These are phyloP conservation scores for Scrobipalpa costella DNA, from an alignment of 2,888 invertebrate genomes.

Conservation along the genomic window DNA sequence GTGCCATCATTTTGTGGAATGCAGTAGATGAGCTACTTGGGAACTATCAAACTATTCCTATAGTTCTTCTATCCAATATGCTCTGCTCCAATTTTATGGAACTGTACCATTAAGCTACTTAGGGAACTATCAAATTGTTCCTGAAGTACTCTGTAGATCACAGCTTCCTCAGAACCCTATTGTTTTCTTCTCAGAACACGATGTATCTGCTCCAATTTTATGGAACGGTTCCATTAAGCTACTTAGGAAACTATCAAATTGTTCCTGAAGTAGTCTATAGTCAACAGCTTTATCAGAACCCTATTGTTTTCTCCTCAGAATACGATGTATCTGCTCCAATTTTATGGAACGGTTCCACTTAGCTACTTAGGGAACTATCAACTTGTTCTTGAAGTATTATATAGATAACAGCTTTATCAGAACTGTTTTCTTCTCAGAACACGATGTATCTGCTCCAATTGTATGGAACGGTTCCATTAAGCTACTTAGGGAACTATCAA, in stretches of 20 bases:
- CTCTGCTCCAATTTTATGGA: no score
- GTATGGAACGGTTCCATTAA: neutral
- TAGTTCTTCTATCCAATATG: no score
- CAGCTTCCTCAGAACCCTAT: neutral
- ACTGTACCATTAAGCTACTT: no score
- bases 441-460: neutral
- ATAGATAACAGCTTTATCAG: neutral
- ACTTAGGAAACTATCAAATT: neutral
- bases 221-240: neutral
- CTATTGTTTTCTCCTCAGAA: neutral
- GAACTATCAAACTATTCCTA: neutral
- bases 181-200: neutral
- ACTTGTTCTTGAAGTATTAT: neutral
- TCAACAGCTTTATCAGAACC: neutral
- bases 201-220: neutral
- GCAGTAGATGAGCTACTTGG: neutral
- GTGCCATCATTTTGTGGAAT: slow-evolving; percentile 1
- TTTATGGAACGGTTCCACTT: neutral
- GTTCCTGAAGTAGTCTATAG: neutral
- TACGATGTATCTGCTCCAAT: neutral
- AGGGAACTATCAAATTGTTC: neutral
- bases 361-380: neutral
- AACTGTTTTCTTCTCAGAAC: neutral
- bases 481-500: neutral
- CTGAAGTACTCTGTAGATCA: neutral